Evolutionary conservation across 2,113 vertebrate species (phyloP).

Genomic region (Chaetura pelagica): DNA sequence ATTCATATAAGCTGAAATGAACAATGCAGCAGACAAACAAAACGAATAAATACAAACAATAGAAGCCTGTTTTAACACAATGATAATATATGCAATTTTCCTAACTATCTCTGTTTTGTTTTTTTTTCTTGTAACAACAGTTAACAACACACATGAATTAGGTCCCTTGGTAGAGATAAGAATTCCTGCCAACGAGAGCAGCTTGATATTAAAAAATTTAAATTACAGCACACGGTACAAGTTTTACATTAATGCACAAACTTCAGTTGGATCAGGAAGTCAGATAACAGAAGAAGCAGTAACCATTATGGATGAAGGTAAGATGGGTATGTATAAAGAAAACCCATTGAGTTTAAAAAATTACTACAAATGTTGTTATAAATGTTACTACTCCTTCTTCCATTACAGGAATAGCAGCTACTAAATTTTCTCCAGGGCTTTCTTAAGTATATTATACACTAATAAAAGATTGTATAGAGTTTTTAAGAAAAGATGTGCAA

Average conservation of each 20-base stretch:
- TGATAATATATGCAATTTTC: not conserved
- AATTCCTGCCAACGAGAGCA: slow-evolving; percentile 92
- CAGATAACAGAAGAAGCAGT: slow-evolving; percentile 88
- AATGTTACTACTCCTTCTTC: not conserved
- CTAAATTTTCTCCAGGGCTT: not conserved
- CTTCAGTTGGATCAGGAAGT: slow-evolving; percentile 85
- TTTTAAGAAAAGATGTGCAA: not conserved
- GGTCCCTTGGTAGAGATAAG: slow-evolving; percentile 87
- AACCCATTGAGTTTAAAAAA: not conserved
- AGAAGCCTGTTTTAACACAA: not conserved
- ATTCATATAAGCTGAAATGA: not conserved
- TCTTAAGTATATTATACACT: not conserved
- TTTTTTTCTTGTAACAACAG: slow-evolving; percentile 72
- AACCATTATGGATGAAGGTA: slow-evolving; percentile 94
- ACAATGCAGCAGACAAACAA: not conserved
- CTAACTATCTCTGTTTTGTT: not conserved
- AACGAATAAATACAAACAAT: not conserved
- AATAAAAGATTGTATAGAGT: not conserved
- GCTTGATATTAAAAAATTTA: slow-evolving; percentile 88
- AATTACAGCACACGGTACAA: slow-evolving; percentile 96
- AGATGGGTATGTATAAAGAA: slow-evolving; percentile 80
- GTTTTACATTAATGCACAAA: slow-evolving; percentile 94
- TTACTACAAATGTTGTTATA: not conserved
- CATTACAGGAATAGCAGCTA: not conserved
- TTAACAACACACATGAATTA: slow-evolving; percentile 94